Evolutionary conservation across 2,797 vertebrate species (phyloP), one percentile per base, ranked within the genome.

Genomic region (Setipinna tenuifilis): DNA sequence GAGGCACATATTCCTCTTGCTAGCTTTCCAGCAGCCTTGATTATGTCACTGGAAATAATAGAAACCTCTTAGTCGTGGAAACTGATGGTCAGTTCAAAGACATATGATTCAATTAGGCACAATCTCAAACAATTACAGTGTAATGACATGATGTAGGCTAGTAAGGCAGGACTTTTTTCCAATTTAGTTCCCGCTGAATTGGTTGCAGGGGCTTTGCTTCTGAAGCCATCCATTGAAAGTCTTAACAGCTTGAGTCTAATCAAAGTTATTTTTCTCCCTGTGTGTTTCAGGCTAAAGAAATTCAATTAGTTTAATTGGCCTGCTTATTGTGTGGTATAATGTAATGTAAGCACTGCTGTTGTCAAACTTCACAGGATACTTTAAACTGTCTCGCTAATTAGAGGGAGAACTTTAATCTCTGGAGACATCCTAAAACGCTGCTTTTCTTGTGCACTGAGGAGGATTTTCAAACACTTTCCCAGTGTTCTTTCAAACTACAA

Each of bases 241-340:
- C 89, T 93, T 93, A 93, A 92, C 93, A 94, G 93, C 91, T 93
- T 90, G 89, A 92, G 91, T 90, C 88, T 92, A 90, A 94, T 93
- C 92, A 94, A 92, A 95, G 92, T 90, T 87, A 88, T 92, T 90
- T 88, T 85, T 83, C 88, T 84, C 85, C 87, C 78, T 90, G 88
- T 90, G 89, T 92, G 89, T 94, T 90, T 91, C 90, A 86, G 92
- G 91, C 94, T 92, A 93, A 94, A 92, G 90, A 93, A 93, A 94
- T 94, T 95, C 92, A 94, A 93, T 94, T 94, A 94, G 92, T 90
- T 91, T 95, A 95, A 95, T 93, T 95, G 94, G 93, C 90, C 92
- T 92, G 90, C 90, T 93, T 93, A 93, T 93, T 94, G 93, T 90
- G 86, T 88, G 90, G 89, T 91, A 91, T 92, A 93, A 93, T 91